These are phyloP conservation scores for Danionella dracula DNA, from an alignment of 2,797 vertebrate genomes.

Conservation along the genomic window DNA sequence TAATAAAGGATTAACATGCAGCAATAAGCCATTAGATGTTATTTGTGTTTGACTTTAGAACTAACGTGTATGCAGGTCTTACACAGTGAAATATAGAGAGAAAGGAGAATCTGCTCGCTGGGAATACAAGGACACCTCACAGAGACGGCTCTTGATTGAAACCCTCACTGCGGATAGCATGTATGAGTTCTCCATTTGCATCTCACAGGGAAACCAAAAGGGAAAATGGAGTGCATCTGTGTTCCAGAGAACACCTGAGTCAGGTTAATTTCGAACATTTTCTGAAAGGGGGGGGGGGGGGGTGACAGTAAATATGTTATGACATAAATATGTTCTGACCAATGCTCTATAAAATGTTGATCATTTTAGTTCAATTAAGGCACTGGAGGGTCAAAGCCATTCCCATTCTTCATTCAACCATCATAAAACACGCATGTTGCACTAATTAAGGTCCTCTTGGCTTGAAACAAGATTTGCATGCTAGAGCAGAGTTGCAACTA, in stretches of 20 bases:
- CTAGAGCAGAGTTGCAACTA: too few relatives aligned
- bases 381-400: too few relatives aligned
- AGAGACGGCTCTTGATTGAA: slow-evolving; percentile 81
- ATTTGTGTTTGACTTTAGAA: background rate
- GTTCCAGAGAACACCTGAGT: slow-evolving; percentile 94
- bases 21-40: background rate
- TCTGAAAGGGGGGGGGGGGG: too few relatives aligned
- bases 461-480: too few relatives aligned
- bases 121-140: slow-evolving; percentile 84
- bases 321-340: too few relatives aligned
- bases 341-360: too few relatives aligned
- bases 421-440: too few relatives aligned
- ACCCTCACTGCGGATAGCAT: slow-evolving; percentile 84
- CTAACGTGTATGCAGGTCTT: slow-evolving; percentile 66
- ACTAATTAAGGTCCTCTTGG: too few relatives aligned
- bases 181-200: slow-evolving; percentile 93
- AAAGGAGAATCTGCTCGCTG: slow-evolving; percentile 93
- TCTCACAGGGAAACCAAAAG: slow-evolving; percentile 78
- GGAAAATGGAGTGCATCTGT: slow-evolving; percentile 90
- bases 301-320: too few relatives aligned
- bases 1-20: too few relatives aligned
- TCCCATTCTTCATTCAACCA: too few relatives aligned
- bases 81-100: slow-evolving; percentile 86
- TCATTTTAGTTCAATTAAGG: too few relatives aligned
- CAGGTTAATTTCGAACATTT: slow-evolving; percentile 71